A percentile compares a stretch with the other conserved stretches of the same genome.
These are phyloP conservation scores for Tachuris rubrigastra DNA, from an alignment of 2,113 vertebrate species.

Conservation along the genomic window DNA sequence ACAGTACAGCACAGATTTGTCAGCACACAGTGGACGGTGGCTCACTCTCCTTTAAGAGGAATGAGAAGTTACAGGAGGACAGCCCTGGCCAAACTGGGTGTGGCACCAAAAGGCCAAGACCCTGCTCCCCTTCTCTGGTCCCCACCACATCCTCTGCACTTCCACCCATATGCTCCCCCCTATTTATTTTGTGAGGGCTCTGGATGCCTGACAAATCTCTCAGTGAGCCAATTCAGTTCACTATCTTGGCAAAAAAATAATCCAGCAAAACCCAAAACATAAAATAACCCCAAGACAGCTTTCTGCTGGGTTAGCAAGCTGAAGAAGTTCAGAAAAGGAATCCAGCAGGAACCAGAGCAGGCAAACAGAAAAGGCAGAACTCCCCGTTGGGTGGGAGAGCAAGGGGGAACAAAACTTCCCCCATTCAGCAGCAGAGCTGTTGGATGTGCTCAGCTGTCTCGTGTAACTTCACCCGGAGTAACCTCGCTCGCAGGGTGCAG, in stretches of 20 bases:
- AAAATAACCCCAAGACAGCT: neutral
- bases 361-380: slow-evolving; percentile 33
- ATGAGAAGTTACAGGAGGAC: neutral
- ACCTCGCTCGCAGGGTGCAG: slow-evolving; percentile 49
- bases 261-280: slow-evolving; percentile 17
- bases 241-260: slow-evolving; percentile 27
- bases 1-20: neutral
- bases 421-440: slow-evolving; percentile 45
- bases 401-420: slow-evolving; percentile 53
- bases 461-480: slow-evolving; percentile 63
- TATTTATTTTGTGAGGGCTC: slow-evolving; percentile 33
- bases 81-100: neutral
- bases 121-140: neutral
- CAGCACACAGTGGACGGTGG: neutral
- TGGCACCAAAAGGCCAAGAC: neutral
- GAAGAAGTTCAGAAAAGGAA: slow-evolving; percentile 8
- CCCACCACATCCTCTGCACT: slow-evolving; percentile 54
- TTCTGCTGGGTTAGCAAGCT: slow-evolving; percentile 8
- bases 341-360: slow-evolving; percentile 5
- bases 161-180: slow-evolving; percentile 31
- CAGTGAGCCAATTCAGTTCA: slow-evolving; percentile 1
- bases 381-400: neutral
- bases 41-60: neutral
- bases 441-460: slow-evolving; percentile 58
- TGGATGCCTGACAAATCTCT: slow-evolving; percentile 27